Percentiles rank a stretch among this genome's conserved stretches.
phyloP scores from a whole-genome alignment of 2,888 invertebrate species.

The Drosophila anomelani region DNA sequence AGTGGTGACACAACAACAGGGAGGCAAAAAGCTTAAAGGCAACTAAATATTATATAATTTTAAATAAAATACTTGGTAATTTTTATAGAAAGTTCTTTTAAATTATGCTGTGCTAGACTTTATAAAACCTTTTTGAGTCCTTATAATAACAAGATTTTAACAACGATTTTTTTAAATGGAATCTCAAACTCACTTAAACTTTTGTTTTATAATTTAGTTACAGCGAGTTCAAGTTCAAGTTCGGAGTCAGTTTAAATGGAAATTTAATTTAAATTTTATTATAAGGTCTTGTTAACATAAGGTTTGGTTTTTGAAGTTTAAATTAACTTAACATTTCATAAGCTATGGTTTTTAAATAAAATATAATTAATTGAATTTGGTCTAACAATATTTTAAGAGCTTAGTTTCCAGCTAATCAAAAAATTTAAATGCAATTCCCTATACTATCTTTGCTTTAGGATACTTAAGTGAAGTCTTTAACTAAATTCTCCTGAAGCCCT shows the following conservation, averaged over 20 bases:
- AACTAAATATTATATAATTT: background rate
- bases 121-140: background rate
- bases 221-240: too few relatives aligned
- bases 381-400: background rate
- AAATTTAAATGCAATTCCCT: background rate
- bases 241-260: too few relatives aligned
- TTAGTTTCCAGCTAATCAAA: background rate
- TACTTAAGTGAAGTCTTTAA: background rate
- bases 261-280: too few relatives aligned
- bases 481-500: too few relatives aligned
- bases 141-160: background rate
- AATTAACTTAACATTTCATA: background rate
- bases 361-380: background rate
- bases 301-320: background rate
- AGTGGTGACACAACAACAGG: conserved; percentile 11
- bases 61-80: background rate
- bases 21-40: background rate
- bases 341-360: background rate
- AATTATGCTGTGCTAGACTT: background rate
- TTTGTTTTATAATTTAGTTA: too few relatives aligned
- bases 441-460: background rate
- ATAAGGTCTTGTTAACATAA: background rate
- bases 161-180: too few relatives aligned
- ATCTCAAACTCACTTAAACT: too few relatives aligned
- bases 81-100: background rate